phyloP scores from a whole-genome alignment of 2,888 invertebrate species.

The Aspidiotus rigidus region DNA sequence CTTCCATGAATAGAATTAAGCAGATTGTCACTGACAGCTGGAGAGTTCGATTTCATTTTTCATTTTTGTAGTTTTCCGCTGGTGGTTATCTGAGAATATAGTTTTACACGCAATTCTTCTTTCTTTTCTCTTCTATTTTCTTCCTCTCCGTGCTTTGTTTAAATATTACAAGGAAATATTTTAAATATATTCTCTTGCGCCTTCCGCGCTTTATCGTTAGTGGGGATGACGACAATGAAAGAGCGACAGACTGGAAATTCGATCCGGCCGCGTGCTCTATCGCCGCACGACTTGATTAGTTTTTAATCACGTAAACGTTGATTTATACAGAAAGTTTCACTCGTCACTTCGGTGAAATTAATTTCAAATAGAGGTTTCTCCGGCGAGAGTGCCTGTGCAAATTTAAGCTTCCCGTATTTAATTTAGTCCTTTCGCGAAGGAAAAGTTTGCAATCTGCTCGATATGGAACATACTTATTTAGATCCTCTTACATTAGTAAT shows the following conservation, averaged over 20 bases:
- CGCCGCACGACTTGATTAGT: constrained; percentile 2
- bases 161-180: constrained; percentile 4
- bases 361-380: background rate
- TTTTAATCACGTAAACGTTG: constrained; percentile 2
- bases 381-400: background rate
- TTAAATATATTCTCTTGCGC: background rate
- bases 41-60: constrained; percentile 25
- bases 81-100: constrained; percentile 9
- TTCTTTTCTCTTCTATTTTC: no score
- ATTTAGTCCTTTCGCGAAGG: background rate
- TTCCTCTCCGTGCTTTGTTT: background rate
- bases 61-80: constrained; percentile 23
- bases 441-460: background rate
- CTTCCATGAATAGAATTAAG: constrained; percentile 28
- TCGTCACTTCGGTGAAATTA: background rate
- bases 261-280: background rate
- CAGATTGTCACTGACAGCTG: constrained; percentile 29
- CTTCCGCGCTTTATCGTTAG: background rate
- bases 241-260: background rate
- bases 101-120: background rate
- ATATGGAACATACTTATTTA: background rate
- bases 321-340: constrained; percentile 2
- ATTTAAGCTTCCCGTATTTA: background rate
- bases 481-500: no score
- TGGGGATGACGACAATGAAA: background rate